phyloP scores from a whole-genome alignment of 92 coral and sea anemone species.

The Chrysogorgia sp. region DNA sequence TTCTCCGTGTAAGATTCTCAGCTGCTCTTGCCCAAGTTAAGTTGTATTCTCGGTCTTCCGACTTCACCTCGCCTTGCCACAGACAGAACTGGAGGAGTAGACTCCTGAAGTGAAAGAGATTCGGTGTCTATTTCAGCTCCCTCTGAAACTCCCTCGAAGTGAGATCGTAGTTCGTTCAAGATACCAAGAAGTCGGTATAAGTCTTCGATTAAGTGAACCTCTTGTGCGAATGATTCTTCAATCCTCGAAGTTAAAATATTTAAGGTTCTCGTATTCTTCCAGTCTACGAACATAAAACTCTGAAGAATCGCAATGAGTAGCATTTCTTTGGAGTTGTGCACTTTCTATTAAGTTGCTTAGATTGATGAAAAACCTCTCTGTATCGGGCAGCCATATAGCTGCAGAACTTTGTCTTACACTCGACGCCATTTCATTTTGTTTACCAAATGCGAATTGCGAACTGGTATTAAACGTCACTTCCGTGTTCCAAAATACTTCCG shows the following conservation, averaged over 20 bases:
- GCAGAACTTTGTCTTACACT: neutral
- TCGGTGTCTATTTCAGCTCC: too few relatives aligned
- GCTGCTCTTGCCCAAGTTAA: slow-evolving; percentile 34
- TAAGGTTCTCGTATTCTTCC: slow-evolving; percentile 26
- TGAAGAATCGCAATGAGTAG: slow-evolving; percentile 29
- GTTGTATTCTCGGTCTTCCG: slow-evolving; percentile 46
- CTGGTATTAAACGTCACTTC: slow-evolving; percentile 1
- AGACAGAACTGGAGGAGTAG: too few relatives aligned
- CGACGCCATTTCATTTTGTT: neutral
- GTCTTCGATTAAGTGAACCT: neutral
- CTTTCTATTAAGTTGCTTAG: neutral
- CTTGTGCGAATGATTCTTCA: slow-evolving; percentile 13
- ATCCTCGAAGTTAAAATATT: slow-evolving; percentile 13
- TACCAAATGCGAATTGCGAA: neutral
- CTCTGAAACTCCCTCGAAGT: slow-evolving; percentile 8
- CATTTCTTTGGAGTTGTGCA: neutral
- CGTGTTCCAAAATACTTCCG: slow-evolving; percentile 20
- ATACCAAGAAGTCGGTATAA: slow-evolving; percentile 5
- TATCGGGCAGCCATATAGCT: slow-evolving; percentile 40
- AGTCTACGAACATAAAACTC: slow-evolving; percentile 35
- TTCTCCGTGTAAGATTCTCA: slow-evolving; percentile 10
- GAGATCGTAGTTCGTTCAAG: slow-evolving; percentile 8
- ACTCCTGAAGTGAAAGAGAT: neutral
- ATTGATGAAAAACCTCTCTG: slow-evolving; percentile 20
- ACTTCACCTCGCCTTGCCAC: slow-evolving; percentile 3